Percentiles rank a stretch among this genome's conserved stretches.
These are phyloP conservation scores for Anhinga anhinga DNA, from an alignment of 2,113 vertebrate genomes.

Conservation along the genomic window DNA sequence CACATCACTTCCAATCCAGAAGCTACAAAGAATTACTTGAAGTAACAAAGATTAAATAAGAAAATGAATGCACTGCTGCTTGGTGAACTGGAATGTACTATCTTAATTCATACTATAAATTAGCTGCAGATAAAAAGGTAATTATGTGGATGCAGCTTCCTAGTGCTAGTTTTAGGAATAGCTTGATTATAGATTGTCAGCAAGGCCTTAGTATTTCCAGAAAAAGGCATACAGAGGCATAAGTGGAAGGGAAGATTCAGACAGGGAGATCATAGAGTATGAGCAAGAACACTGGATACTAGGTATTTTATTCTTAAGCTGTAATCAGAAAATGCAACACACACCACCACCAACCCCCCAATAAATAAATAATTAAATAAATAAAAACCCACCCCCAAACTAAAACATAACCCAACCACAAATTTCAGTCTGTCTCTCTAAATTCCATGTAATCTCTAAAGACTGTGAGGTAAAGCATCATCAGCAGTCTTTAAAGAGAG, in stretches of 20 bases:
- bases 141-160: background rate
- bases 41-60: background rate
- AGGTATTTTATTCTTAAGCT: background rate
- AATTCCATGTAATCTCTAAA: background rate
- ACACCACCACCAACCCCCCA: background rate
- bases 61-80: background rate
- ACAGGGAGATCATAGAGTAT: background rate
- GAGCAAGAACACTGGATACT: background rate
- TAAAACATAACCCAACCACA: background rate
- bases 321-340: background rate
- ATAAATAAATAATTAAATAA: too few species aligned
- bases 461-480: background rate
- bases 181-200: background rate
- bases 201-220: background rate
- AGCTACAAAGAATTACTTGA: background rate
- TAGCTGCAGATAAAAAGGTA: background rate
- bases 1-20: background rate
- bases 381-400: too few species aligned
- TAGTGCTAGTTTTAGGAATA: background rate
- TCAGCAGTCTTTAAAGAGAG: background rate
- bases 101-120: background rate
- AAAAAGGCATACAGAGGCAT: background rate
- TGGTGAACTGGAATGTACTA: background rate
- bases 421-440: background rate
- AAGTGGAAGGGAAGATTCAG: background rate